These are phyloP conservation scores for Troilus luridus DNA, from an alignment of 2,888 invertebrate genomes.

Conservation along the genomic window DNA sequence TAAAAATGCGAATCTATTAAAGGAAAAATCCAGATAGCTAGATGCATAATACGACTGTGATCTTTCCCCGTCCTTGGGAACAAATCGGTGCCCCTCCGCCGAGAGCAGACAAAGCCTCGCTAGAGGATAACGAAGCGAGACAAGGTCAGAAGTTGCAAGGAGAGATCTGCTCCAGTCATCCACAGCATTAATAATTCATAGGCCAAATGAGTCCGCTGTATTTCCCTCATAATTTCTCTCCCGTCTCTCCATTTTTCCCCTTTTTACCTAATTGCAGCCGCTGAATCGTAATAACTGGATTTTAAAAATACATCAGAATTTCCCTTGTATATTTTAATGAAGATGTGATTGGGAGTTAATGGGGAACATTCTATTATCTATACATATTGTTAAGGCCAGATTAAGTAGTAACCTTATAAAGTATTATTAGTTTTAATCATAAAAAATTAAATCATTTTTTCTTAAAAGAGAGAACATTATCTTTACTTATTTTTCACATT, in stretches of 20 bases:
- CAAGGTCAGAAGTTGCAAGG: neutral
- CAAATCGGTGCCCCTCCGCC: neutral
- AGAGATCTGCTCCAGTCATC: neutral
- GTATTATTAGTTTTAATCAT: no score
- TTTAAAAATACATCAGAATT: neutral
- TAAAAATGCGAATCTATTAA: no score
- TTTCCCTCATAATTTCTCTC: neutral
- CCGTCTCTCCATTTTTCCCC: neutral
- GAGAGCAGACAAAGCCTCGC: neutral
- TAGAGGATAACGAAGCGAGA: neutral
- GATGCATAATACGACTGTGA: neutral
- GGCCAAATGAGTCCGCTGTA: constrained; percentile 6
- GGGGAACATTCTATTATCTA: neutral
- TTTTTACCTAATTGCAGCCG: neutral
- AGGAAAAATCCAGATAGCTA: neutral
- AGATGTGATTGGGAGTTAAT: neutral
- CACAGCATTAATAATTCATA: constrained; percentile 27
- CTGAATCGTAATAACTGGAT: constrained; percentile 9
- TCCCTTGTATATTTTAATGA: neutral
- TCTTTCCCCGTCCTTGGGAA: neutral
- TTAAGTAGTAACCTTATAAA: no score
- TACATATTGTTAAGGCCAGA: no score
- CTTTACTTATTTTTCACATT: no score
- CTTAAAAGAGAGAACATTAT: no score
- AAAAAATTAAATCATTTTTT: no score